Base-by-base conservation (phyloP, 2,113 vertebrate species). In the Neolamprologus caudopunctatus region DNA sequence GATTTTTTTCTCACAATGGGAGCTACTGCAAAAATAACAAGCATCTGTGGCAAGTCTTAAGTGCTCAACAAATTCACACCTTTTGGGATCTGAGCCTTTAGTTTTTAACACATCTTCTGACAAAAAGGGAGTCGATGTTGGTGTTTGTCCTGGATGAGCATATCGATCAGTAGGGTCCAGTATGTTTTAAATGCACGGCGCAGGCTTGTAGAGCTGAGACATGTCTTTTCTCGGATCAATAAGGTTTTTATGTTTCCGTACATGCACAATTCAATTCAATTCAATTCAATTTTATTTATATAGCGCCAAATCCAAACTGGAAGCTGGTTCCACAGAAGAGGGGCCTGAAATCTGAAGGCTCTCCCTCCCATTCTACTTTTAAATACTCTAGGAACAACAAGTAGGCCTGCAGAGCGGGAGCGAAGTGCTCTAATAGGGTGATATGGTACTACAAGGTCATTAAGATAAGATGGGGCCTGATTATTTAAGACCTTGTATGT, bases 131-230 rank as follows among this genome's bases (percentile, higher is more conserved):
- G 42, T 40, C 7, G 66, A 19, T 80, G 81, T 42, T 75, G 7
- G 14, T 79, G 55, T 91, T 81, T 42, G 61, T 21, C 79, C 80
- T 68, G 80, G 63, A 13, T 87, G 66, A 79, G 63, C 85, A 84
- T 63, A 92, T 85, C 24, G 73, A 90, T 88, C 85, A 61, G 73
- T 3, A 3, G n/a, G n/a, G 71, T 50, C 45, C 21, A 45, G 21
- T 47, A 75, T 75, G 68, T 42, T 82, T 82, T 47, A 7, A 79
- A 84, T 45, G 61, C 58, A 61, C 3, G 5, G 40, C n/a, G 10
- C 63, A 9, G 58, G 24, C 45, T 83, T 8, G 68, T 24, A 16
- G 4, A 45, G 26, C 71, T 78, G 42, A 31, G 42, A 50, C 16
- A 19, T 31, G 9, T 31, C 71, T 50, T 50, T 50, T 5, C 9